These are phyloP conservation scores for Epinotia nisella DNA, from an alignment of 2,888 invertebrate genomes.

Conservation along the genomic window DNA sequence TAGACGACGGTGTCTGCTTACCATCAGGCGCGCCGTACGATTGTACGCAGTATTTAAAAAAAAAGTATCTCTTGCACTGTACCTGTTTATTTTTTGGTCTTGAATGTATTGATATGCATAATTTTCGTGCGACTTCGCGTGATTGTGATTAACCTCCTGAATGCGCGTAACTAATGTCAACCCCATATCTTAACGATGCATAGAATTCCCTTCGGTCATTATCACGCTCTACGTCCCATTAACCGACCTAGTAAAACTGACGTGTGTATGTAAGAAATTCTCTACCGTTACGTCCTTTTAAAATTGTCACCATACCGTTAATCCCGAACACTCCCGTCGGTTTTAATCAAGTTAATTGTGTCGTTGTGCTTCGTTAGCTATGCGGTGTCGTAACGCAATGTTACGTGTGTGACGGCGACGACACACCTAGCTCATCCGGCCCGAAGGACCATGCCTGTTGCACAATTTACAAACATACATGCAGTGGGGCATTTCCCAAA, in stretches of 20 bases:
- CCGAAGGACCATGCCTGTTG: constrained; percentile 13
- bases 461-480: neutral
- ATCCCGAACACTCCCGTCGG: constrained; percentile 56
- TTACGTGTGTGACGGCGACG: constrained; percentile 50
- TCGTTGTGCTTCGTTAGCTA: constrained; percentile 59
- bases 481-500: neutral
- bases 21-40: too few relatives aligned
- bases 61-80: too few relatives aligned
- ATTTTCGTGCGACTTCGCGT: neutral
- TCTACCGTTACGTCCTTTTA: neutral
- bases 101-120: neutral
- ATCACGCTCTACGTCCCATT: constrained; percentile 30
- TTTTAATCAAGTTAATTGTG: constrained; percentile 72
- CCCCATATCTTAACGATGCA: constrained; percentile 35
- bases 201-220: constrained; percentile 52
- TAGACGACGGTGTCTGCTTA: too few relatives aligned
- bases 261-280: neutral
- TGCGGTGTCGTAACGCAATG: constrained; percentile 40
- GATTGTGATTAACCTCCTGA: neutral
- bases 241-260: neutral
- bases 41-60: too few relatives aligned
- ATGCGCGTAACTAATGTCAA: neutral
- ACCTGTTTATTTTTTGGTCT: too few relatives aligned
- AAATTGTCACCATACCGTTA: constrained; percentile 14
- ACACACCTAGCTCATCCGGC: constrained; percentile 52